phyloP scores from a whole-genome alignment of 2,113 vertebrate genomes.

The Cyphomyrus discorhynchus region DNA sequence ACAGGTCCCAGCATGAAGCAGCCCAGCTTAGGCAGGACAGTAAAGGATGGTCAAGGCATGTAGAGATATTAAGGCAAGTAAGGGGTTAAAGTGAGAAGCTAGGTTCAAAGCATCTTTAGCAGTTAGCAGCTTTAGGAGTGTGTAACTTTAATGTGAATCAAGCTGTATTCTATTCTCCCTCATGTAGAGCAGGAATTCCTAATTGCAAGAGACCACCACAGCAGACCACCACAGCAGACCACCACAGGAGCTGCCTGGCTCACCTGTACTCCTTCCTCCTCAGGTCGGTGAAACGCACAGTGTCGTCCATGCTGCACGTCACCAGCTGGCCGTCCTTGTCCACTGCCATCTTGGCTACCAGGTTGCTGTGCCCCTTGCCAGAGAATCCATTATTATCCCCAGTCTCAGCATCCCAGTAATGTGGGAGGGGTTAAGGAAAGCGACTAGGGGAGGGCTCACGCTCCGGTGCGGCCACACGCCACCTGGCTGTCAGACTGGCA shows the following conservation, averaged over 20 bases:
- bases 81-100: not conserved
- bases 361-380: slow-evolving; percentile 91
- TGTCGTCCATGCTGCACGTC: slow-evolving; percentile 94
- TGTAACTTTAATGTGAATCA: not conserved
- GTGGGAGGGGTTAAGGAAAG: slow-evolving; percentile 60
- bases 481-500: not conserved
- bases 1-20: not conserved
- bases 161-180: not conserved
- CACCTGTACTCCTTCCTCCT: slow-evolving; percentile 81
- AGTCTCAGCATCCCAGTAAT: slow-evolving; percentile 88
- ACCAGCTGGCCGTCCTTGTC: slow-evolving; percentile 70
- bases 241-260: not conserved
- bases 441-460: not conserved
- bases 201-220: not conserved
- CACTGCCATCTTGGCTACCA: slow-evolving; percentile 75
- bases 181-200: not conserved
- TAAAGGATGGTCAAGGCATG: not conserved
- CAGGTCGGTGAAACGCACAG: slow-evolving; percentile 76
- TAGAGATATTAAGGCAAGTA: not conserved
- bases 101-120: not conserved
- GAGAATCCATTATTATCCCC: slow-evolving; percentile 78
- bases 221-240: not conserved
- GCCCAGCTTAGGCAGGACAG: not conserved
- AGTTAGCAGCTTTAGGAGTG: not conserved
- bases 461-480: not conserved